These are phyloP conservation scores for Caracal caracal DNA, from an alignment of 2,113 vertebrate genomes.

Conservation along the genomic window DNA sequence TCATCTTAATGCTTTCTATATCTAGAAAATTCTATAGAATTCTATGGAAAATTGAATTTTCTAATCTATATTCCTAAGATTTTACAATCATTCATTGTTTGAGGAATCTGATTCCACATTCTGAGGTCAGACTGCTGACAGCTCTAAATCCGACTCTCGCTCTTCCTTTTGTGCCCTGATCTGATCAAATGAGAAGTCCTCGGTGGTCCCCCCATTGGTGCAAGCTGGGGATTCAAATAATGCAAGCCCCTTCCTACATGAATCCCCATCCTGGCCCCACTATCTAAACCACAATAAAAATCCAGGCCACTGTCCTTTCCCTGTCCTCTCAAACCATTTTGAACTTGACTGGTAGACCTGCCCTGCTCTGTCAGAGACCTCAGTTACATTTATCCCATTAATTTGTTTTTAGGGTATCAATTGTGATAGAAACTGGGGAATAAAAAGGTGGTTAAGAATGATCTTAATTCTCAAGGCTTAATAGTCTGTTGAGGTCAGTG, in stretches of 20 bases:
- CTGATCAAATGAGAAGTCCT: neutral
- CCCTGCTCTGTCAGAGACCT: neutral
- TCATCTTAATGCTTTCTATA: neutral
- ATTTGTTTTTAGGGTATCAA: neutral
- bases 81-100: neutral
- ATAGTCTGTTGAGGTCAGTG: neutral
- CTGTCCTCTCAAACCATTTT: neutral
- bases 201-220: neutral
- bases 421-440: neutral
- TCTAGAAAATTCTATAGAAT: no score
- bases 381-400: neutral
- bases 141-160: neutral
- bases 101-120: neutral
- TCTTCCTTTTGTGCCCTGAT: neutral
- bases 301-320: neutral
- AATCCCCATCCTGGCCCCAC: neutral
- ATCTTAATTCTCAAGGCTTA: neutral
- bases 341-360: neutral
- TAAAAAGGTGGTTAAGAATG: neutral
- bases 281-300: neutral
- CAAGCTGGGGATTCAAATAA: neutral
- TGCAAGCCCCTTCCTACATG: neutral
- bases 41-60: neutral
- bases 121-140: neutral
- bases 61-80: neutral